Evolutionary conservation across 1,140 invertebrate species (phyloP).

Genomic region (Chymomyza costata): DNA sequence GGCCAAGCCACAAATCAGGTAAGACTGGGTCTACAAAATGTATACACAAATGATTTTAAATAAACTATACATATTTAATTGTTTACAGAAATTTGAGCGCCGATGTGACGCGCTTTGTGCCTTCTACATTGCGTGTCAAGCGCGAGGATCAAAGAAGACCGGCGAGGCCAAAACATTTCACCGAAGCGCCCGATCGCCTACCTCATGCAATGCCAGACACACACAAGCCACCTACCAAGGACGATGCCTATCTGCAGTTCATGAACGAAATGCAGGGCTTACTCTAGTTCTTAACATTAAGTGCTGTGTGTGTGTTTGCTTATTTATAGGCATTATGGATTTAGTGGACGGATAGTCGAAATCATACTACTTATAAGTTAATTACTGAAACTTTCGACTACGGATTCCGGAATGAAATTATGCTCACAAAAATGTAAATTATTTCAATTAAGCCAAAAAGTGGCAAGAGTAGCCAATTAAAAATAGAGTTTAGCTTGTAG

Average conservation of each 20-base stretch:
- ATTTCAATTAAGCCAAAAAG: too few relatives aligned
- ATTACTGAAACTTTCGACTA: too few relatives aligned
- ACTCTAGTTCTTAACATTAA: slow-evolving; percentile 78
- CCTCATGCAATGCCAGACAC: slow-evolving; percentile 66
- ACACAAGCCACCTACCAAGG: slow-evolving; percentile 86
- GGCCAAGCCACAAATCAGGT: slow-evolving; percentile 93
- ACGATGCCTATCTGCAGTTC: slow-evolving; percentile 98
- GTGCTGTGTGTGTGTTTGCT: slow-evolving; percentile 1
- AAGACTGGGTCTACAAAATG: background rate
- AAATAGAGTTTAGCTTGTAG: too few relatives aligned
- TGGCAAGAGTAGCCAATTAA: too few relatives aligned
- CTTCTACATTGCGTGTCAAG: slow-evolving; percentile 90
- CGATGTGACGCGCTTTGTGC: slow-evolving; percentile 96
- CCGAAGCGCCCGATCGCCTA: slow-evolving; percentile 60
- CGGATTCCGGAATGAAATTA: too few relatives aligned
- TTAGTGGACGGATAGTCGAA: too few relatives aligned
- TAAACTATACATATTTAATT: too few relatives aligned
- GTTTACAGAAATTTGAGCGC: slow-evolving; percentile 87
- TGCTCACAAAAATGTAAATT: too few relatives aligned
- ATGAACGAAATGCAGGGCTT: slow-evolving; percentile 98
- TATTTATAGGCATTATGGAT: too few relatives aligned
- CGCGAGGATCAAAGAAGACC: slow-evolving; percentile 83
- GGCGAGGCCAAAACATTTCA: slow-evolving; percentile 68
- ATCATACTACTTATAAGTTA: too few relatives aligned
- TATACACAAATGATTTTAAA: too few relatives aligned